Base-by-base conservation (phyloP, 2,888 invertebrate genomes). In the Aphidoletes aphidimyza region DNA sequence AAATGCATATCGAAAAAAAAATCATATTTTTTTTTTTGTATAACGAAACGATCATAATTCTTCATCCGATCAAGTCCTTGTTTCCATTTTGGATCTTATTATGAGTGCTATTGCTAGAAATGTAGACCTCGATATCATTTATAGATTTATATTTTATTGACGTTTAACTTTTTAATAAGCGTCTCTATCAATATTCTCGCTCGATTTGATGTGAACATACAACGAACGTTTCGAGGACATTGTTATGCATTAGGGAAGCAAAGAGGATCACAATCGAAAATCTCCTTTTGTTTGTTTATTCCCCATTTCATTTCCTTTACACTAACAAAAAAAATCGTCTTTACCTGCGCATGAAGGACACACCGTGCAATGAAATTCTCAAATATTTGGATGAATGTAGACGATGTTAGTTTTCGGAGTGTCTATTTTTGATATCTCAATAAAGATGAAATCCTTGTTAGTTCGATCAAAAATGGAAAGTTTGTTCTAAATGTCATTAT, bases 131-230 rank as follows among this genome's bases (percentile, higher is more conserved):
- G 81, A 81, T 81, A 37, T 81, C 81, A 81, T 81, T 81, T 37
- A 81, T 36, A 81, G 81, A 81, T 81, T 81, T 37, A n/a, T 37
- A 81, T 81, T 81, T 81, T 81, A n/a, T 69, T 69, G 69, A 69
- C 30, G 69, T 69, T 69, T 30, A 69, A 69, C 69, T 69, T 69
- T n/a, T 69, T 54, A 54, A 54, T 54, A 54, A 54, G 54, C 54
- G 5, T 78, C 19, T 8, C 1, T 2, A 37, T 81, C 22, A 81
- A 37, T 37, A 81, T 37, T 19, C 37, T 81, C 37, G 81, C 81
- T 37, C 37, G 81, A 81, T 37, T 81, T 81, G 81, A 81, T 81
- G 81, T 37, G 81, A 81, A 81, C 37, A 22, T 78, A 36, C n/a
- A n/a, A 54, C 54, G 17, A 54, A 54, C 5, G 5, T 78, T 34